Evolutionary conservation across 2,888 invertebrate genomes (phyloP).

Genomic region (Nomada flava): DNA sequence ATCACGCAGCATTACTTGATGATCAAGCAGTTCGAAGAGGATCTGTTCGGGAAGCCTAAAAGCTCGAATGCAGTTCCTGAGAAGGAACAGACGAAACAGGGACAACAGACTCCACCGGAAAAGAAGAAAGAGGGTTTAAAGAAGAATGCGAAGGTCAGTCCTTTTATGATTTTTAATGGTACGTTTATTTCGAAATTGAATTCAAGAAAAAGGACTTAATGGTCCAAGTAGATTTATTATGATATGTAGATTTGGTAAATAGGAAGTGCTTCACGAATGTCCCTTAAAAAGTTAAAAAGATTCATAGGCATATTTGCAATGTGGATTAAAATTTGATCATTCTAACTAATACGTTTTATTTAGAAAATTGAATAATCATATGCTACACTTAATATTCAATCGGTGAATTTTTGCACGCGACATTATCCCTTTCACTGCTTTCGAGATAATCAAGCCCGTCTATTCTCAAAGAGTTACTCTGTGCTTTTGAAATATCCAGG

Average conservation of each 20-base stretch:
- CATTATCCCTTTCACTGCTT: slow-evolving; percentile 32
- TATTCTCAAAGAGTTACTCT: slow-evolving; percentile 39
- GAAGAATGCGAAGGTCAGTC: slow-evolving; percentile 29
- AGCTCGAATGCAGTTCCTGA: not conserved
- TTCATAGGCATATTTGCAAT: too few relatives aligned
- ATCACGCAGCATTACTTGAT: slow-evolving; percentile 71
- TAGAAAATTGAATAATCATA: not conserved
- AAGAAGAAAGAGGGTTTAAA: not conserved
- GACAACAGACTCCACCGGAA: slow-evolving; percentile 26
- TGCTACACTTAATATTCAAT: not conserved
- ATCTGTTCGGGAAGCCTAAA: slow-evolving; percentile 64
- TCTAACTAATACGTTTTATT: not conserved
- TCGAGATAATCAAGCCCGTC: slow-evolving; percentile 37
- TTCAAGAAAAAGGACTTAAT: not conserved
- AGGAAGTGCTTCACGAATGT: too few relatives aligned
- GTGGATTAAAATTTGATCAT: not conserved
- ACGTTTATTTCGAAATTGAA: not conserved
- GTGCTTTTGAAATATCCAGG: slow-evolving; percentile 59
- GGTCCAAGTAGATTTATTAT: too few relatives aligned
- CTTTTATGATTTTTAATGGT: not conserved
- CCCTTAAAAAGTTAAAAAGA: too few relatives aligned
- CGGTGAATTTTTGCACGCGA: slow-evolving; percentile 9
- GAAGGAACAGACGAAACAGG: not conserved
- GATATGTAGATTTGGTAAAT: too few relatives aligned
- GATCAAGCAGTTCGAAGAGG: slow-evolving; percentile 72